Base-by-base conservation (phyloP, 2,888 invertebrate genomes). In the Drosophila testacea region DNA sequence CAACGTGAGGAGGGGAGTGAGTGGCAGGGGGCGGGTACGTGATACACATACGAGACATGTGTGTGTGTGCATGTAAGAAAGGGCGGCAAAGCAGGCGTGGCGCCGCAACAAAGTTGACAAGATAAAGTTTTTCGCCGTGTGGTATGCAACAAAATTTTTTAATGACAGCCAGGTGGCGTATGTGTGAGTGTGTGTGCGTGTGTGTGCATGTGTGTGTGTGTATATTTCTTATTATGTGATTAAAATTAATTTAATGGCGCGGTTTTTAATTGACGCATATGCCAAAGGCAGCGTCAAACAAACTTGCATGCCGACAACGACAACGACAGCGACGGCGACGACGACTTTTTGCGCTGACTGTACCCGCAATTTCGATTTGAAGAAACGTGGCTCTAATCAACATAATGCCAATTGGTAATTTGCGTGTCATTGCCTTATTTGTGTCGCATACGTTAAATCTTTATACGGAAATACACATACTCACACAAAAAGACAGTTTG, bases 251-350 rank as follows among this genome's bases (percentile, higher is more conserved):
- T 87, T 90, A 81, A 85, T 83, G 79, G 81, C 78, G 89, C 88
- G 88, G 88, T 85, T 89, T 90, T 90, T 89, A 90, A 90, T 90
- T 90, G 90, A 90, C 81, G 84, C 81, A 81, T 67, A 69, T 76
- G 85, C 65, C 77, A 64, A 66, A 61, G 54, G 55, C 64, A 69
- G 46, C 44, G 22, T 16, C 38, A 63, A 28, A 62, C 47, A 60
- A 74, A 55, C 50, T 34, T 59, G 6, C 22, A 13, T 36, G 22
- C 22, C 22, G 3, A 22, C 22, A 22, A 13, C 39, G n/a, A 6
- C 16, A 28, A 69, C 69, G 16, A 16, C 16, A 16, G 16, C 16
- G 16, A 16, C 22, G 3, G 2, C 22, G 3, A 13, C 39, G n/a
- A 6, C 16, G 34, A 69, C 69, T 66, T 57, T 79, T 79, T 54